Conservation (phyloP, 2,113 vertebrate genomes). For the Silurus meridionalis region DNA sequence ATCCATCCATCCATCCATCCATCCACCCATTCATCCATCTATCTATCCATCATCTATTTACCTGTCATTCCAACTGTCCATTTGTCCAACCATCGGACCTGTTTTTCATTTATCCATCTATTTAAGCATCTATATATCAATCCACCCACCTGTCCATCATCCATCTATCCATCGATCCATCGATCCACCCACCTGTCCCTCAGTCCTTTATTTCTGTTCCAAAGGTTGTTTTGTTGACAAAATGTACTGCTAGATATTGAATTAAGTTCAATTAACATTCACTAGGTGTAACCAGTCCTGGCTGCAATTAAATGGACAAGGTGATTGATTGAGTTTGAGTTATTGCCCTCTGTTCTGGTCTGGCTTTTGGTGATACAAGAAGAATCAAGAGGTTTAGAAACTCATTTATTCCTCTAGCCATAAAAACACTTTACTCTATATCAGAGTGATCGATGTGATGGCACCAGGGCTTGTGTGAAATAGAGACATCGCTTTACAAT, state of each 20-base stretch:
- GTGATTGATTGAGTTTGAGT: slow-evolving; percentile 28
- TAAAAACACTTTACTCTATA: slow-evolving; percentile 30
- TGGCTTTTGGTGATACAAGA: slow-evolving; percentile 19
- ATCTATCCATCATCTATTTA: neutral
- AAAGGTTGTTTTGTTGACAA: neutral
- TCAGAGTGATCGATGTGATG: slow-evolving; percentile 30
- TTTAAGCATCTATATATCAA: neutral
- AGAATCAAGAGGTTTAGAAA: slow-evolving; percentile 34
- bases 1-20: neutral
- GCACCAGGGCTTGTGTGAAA: slow-evolving; percentile 1
- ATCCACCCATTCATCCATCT: neutral
- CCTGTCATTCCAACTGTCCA: no score
- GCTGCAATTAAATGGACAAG: slow-evolving; percentile 19
- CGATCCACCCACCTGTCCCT: neutral
- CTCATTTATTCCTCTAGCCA: slow-evolving; percentile 31
- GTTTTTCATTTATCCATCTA: neutral
- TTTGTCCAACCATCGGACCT: neutral
- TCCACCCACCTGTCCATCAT: neutral
- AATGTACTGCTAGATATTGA: neutral
- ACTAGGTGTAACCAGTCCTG: neutral
- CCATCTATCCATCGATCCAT: neutral
- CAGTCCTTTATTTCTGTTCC: neutral
- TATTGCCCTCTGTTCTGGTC: slow-evolving; percentile 26
- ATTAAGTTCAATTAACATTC: slow-evolving; percentile 21
- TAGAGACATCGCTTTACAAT: slow-evolving; percentile 17